Percentiles rank a stretch among this genome's conserved stretches.
These are phyloP conservation scores for Isurus oxyrinchus DNA, from an alignment of 2,113 vertebrate species.

Conservation along the genomic window DNA sequence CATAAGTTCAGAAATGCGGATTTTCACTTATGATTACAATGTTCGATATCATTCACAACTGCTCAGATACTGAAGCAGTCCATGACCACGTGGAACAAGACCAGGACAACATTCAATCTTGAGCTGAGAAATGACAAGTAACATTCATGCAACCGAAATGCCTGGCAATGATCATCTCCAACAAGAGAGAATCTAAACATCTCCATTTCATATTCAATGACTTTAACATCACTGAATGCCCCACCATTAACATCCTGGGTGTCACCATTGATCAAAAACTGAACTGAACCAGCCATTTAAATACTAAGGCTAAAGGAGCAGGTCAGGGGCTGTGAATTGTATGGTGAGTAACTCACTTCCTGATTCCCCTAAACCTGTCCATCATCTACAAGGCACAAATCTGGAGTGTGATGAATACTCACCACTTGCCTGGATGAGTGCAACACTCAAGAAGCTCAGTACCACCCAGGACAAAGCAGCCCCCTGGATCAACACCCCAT, in stretches of 20 bases:
- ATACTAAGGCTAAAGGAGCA: neutral
- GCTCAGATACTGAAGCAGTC: neutral
- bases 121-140: no score
- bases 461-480: neutral
- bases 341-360: no score
- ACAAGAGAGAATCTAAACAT: neutral
- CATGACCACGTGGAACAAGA: neutral
- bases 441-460: neutral
- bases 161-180: neutral
- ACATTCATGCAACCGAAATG: neutral
- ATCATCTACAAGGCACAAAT: no score
- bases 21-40: neutral
- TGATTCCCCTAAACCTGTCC: no score
- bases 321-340: no score
- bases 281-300: neutral
- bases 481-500: neutral
- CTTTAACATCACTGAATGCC: neutral
- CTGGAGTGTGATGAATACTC: neutral
- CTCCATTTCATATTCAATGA: neutral
- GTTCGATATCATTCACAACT: neutral
- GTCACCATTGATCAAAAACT: neutral
- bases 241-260: neutral
- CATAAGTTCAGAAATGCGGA: neutral
- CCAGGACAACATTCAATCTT: neutral
- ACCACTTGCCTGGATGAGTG: neutral